Conservation (phyloP, 2,888 invertebrate genomes). For the Camptogramma bilineatum region DNA sequence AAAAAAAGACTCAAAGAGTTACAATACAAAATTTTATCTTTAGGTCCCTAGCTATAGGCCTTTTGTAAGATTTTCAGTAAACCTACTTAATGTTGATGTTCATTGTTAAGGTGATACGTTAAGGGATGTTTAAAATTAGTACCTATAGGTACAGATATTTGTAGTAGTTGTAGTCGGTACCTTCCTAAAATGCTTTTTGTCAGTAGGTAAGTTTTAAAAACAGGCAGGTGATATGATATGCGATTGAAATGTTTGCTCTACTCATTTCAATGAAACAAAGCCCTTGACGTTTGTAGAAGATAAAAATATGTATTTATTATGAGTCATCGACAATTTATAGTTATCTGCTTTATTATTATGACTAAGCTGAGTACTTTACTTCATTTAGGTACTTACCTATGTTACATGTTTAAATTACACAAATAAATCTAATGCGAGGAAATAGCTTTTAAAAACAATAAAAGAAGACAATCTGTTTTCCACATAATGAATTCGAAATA, state of each 20-base stretch:
- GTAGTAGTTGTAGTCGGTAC: background rate
- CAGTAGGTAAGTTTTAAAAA: background rate
- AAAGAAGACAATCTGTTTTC: background rate
- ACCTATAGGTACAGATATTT: background rate
- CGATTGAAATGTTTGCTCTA: slow-evolving; percentile 7
- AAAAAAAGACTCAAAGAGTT: too few relatives aligned
- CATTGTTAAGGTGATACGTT: too few relatives aligned
- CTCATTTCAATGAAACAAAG: slow-evolving; percentile 3
- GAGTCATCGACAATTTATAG: slow-evolving; percentile 21
- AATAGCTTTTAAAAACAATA: background rate
- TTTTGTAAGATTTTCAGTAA: too few relatives aligned
- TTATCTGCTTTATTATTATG: slow-evolving; percentile 14
- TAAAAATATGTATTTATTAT: slow-evolving; percentile 7
- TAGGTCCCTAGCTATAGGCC: too few relatives aligned
- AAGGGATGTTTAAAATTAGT: too few relatives aligned
- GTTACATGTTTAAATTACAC: slow-evolving; percentile 1
- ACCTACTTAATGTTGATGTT: too few relatives aligned
- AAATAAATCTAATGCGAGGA: background rate
- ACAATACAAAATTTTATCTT: too few relatives aligned
- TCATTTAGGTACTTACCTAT: background rate
- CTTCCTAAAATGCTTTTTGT: background rate
- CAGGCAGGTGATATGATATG: background rate
- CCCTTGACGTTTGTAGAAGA: slow-evolving; percentile 13
- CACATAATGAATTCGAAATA: too few relatives aligned
- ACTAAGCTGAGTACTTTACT: slow-evolving; percentile 19